Evolutionary conservation across 2,888 invertebrate species (phyloP).

Genomic region (Mantis religiosa): DNA sequence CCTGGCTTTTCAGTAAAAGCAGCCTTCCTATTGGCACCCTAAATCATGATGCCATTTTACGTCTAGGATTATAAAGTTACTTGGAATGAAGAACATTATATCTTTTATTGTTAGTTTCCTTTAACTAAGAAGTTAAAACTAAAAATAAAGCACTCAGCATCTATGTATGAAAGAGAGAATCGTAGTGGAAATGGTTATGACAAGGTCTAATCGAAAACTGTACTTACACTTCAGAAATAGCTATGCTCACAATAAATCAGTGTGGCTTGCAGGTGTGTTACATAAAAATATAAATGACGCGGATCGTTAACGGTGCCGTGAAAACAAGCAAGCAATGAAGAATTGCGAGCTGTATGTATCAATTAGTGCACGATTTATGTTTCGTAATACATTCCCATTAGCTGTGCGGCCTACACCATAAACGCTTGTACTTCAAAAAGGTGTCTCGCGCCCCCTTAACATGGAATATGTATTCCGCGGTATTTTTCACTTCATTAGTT

Average conservation of each 20-base stretch:
- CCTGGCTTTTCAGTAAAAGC: background rate
- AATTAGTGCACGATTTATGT: background rate
- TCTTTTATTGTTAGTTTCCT: too few relatives aligned
- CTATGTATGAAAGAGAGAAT: too few relatives aligned
- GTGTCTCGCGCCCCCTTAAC: background rate
- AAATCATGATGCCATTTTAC: too few relatives aligned
- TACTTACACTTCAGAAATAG: too few relatives aligned
- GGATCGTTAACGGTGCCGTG: background rate
- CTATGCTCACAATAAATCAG: background rate
- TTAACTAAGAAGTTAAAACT: too few relatives aligned
- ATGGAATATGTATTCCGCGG: background rate
- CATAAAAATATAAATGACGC: background rate
- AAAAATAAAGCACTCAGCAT: too few relatives aligned
- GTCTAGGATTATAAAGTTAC: too few relatives aligned
- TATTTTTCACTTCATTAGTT: conserved; percentile 9
- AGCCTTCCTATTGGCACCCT: background rate
- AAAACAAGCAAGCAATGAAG: background rate
- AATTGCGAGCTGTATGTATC: background rate
- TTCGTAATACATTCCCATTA: background rate
- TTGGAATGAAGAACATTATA: too few relatives aligned
- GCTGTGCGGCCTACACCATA: background rate
- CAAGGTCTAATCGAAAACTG: too few relatives aligned
- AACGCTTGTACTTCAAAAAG: background rate
- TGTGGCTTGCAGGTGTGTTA: background rate
- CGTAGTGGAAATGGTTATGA: too few relatives aligned